phyloP scores from a whole-genome alignment of 2,888 invertebrate genomes.

The Dicyrtomina minuta region DNA sequence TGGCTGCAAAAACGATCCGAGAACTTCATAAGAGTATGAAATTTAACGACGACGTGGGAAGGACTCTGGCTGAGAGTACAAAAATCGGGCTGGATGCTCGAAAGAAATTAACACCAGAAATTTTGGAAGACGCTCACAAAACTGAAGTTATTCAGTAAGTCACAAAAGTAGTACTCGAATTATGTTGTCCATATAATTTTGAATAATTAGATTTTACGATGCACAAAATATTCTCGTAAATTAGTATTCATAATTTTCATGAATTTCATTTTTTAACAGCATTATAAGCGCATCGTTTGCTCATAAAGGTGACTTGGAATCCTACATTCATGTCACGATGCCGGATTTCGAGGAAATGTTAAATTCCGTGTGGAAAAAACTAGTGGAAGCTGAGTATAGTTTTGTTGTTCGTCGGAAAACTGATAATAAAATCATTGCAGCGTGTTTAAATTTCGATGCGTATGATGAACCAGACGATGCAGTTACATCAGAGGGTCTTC shows the following conservation, averaged over 20 bases:
- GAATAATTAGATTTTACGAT: not conserved
- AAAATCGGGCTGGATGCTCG: conserved; percentile 62
- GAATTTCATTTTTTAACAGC: conserved; percentile 59
- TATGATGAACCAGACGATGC: conserved; percentile 75
- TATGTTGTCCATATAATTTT: not conserved
- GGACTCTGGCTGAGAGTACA: conserved; percentile 12
- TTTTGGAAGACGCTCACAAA: conserved; percentile 66
- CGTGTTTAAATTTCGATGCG: conserved; percentile 78
- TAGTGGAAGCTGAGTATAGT: conserved; percentile 67
- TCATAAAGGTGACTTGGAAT: conserved; percentile 80
- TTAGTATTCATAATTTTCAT: not conserved
- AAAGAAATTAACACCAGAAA: conserved; percentile 57
- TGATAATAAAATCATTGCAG: conserved; percentile 66
- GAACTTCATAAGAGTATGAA: not conserved
- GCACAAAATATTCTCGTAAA: too few species aligned
- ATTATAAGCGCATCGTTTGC: conserved; percentile 83
- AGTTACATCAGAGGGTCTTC: conserved; percentile 67
- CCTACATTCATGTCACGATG: conserved; percentile 69
- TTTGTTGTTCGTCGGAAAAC: conserved; percentile 64
- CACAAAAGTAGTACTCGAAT: conserved; percentile 9
- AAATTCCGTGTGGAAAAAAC: conserved; percentile 68
- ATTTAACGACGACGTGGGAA: not conserved
- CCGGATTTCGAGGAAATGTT: conserved; percentile 71
- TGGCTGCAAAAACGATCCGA: conserved; percentile 31
- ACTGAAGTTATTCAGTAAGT: conserved; percentile 71